Evolutionary conservation across 2,888 invertebrate species (phyloP).

Genomic region (Thumatha senex): DNA sequence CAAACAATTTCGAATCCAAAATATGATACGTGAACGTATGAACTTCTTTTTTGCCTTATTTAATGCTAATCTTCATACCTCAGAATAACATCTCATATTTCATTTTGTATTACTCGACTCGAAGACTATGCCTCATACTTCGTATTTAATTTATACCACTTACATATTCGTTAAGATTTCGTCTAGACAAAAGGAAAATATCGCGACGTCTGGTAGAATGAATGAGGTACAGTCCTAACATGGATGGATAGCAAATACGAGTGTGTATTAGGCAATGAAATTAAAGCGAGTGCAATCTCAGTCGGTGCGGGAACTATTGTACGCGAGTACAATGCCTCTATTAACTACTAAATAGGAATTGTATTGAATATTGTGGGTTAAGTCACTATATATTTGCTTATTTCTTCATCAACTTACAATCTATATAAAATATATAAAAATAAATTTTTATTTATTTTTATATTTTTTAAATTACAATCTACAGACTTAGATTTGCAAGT

Average conservation of each 20-base stretch:
- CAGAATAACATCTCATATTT: too few species aligned
- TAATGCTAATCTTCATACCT: too few species aligned
- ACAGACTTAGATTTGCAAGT: too few species aligned
- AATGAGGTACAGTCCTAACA: conserved; percentile 73
- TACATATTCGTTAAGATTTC: conserved; percentile 81
- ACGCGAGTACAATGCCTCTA: conserved; percentile 27
- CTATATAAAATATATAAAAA: too few species aligned
- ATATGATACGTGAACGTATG: too few species aligned
- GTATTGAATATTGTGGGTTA: conserved; percentile 31
- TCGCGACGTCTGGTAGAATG: conserved; percentile 70
- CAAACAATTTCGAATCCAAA: too few species aligned
- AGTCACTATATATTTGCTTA: conserved; percentile 2
- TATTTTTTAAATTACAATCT: too few species aligned
- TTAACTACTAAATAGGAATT: conserved; percentile 27
- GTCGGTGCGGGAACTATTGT: conserved; percentile 53
- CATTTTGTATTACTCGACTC: neutral
- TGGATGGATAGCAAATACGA: conserved; percentile 73
- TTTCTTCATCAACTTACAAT: neutral
- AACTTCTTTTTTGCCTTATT: too few species aligned
- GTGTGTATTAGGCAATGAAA: conserved; percentile 78
- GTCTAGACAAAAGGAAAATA: conserved; percentile 83
- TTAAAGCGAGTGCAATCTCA: conserved; percentile 74
- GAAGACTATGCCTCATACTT: conserved; percentile 20
- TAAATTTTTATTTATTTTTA: too few species aligned
- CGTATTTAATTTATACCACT: conserved; percentile 52